Evolutionary conservation across 37 sponge, comb jelly and placozoan genomes (phyloP).

Genomic region (Beroe forskalii): DNA sequence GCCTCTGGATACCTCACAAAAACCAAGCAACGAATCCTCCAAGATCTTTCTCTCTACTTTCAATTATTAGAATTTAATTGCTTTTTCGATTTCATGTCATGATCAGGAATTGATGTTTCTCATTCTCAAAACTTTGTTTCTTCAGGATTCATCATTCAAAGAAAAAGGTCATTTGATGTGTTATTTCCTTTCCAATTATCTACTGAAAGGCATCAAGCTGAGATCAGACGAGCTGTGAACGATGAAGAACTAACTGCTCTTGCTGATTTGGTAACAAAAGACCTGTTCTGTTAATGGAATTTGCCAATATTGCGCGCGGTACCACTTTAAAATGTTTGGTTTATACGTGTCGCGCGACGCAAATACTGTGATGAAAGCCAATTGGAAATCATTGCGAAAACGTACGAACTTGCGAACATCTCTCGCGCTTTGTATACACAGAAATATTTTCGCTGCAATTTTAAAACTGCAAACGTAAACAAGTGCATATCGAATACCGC

Average conservation of each 20-base stretch:
- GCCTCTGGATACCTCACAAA: conserved; percentile 50
- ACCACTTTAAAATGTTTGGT: not conserved
- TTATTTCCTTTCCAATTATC: conserved; percentile 73
- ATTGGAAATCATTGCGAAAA: not conserved
- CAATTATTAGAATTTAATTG: not conserved
- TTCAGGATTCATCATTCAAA: too few relatives aligned
- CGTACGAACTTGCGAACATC: not conserved
- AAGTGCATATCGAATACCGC: too few relatives aligned
- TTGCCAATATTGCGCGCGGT: not conserved
- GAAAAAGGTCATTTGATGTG: too few relatives aligned
- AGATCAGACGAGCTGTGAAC: conserved; percentile 80
- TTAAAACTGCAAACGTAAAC: too few relatives aligned
- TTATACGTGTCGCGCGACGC: not conserved
- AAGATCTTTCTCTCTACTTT: conserved; percentile 41
- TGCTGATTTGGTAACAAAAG: conserved; percentile 69
- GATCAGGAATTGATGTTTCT: not conserved
- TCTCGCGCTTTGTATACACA: not conserved
- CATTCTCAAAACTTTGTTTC: too few relatives aligned
- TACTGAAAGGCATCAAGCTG: conserved; percentile 79
- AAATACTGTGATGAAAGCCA: not conserved
- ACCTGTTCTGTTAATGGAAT: not conserved
- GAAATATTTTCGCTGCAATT: not conserved
- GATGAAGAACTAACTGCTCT: conserved; percentile 73
- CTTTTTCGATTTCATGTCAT: not conserved
- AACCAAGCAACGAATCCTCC: conserved; percentile 20